A percentile compares a stretch with the other conserved stretches of the same genome.
These are phyloP conservation scores for Strigamia maritima DNA, from an alignment of 2,888 invertebrate species.

Conservation along the genomic window DNA sequence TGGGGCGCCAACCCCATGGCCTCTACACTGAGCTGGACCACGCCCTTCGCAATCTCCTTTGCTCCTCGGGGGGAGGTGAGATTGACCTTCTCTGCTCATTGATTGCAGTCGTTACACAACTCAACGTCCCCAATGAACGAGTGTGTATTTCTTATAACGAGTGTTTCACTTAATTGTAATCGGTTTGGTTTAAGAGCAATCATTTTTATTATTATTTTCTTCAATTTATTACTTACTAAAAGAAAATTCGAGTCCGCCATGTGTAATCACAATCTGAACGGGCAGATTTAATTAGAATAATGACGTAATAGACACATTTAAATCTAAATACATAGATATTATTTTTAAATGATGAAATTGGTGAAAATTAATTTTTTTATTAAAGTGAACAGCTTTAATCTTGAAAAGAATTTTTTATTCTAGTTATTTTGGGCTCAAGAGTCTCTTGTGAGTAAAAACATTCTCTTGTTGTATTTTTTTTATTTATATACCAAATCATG, in stretches of 20 bases:
- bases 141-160: not conserved
- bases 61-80: slow-evolving; percentile 32
- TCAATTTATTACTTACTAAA: too few species aligned
- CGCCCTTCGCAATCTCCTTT: slow-evolving; percentile 27
- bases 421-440: slow-evolving; percentile 1
- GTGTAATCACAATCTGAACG: too few species aligned
- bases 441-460: slow-evolving; percentile 25
- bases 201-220: not conserved
- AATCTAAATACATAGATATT: too few species aligned
- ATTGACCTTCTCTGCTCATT: slow-evolving; percentile 30
- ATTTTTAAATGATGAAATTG: too few species aligned
- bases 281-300: too few species aligned
- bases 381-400: not conserved
- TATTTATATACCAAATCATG: slow-evolving; percentile 25
- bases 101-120: slow-evolving; percentile 32
- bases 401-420: not conserved
- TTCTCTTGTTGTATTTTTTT: slow-evolving; percentile 25
- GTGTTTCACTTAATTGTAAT: slow-evolving; percentile 8
- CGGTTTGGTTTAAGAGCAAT: not conserved
- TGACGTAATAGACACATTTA: too few species aligned
- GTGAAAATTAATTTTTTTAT: not conserved
- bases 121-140: slow-evolving; percentile 20
- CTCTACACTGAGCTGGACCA: slow-evolving; percentile 13
- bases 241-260: too few species aligned
- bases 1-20: slow-evolving; percentile 25